phyloP scores from a whole-genome alignment of 2,797 vertebrate species.

The Pelodytes ibericus region DNA sequence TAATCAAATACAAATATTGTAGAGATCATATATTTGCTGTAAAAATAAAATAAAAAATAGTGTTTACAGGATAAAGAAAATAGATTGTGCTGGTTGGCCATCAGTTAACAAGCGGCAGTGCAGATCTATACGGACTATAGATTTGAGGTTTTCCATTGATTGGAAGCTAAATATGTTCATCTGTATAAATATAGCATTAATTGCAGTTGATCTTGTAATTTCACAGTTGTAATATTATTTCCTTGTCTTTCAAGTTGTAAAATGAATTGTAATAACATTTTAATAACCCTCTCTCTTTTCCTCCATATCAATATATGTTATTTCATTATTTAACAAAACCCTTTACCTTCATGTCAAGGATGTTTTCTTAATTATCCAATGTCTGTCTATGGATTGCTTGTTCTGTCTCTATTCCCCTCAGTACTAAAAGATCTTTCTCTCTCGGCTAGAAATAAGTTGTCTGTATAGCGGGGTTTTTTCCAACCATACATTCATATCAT shows the following conservation, averaged over 20 bases:
- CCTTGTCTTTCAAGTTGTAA: conserved; percentile 7
- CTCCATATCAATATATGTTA: no score
- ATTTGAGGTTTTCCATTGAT: conserved; percentile 56
- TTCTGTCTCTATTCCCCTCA: no score
- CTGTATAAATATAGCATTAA: conserved; percentile 54
- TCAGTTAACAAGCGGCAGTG: not conserved
- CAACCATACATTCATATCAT: no score
- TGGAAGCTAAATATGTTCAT: conserved; percentile 53
- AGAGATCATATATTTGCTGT: not conserved
- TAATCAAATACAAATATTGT: not conserved
- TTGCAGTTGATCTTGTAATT: conserved; percentile 27
- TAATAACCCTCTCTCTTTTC: not conserved
- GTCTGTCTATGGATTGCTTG: no score
- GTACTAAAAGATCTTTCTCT: no score
- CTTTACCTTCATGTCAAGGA: no score
- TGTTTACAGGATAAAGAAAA: not conserved
- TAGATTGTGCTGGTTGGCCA: fast-evolving
- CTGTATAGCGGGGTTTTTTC: no score
- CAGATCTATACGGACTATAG: conserved; percentile 59
- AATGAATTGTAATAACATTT: not conserved
- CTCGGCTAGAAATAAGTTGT: no score
- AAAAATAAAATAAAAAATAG: conserved; percentile 10
- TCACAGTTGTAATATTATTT: no score
- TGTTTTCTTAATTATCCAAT: no score
- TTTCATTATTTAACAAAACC: no score